phyloP scores from a whole-genome alignment of 2,113 vertebrate species.

The Thalassarche chlororhynchos region DNA sequence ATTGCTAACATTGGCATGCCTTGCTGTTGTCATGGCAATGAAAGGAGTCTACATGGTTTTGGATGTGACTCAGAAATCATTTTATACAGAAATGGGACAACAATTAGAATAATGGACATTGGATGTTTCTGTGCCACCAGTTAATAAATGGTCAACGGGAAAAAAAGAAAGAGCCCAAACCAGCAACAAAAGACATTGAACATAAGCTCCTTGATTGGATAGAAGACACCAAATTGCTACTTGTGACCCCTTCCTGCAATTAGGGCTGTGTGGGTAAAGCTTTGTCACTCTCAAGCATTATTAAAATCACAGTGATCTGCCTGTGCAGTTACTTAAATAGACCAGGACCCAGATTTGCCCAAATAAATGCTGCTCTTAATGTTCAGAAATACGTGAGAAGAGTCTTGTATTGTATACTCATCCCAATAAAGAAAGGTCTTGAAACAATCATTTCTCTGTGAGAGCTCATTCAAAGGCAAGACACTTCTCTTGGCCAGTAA shows the following conservation, averaged over 20 bases:
- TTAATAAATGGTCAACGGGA: not conserved
- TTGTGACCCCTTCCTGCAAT: not conserved
- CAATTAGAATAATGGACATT: not conserved
- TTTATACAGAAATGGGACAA: not conserved
- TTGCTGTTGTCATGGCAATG: constrained; percentile 55
- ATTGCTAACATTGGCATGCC: not conserved
- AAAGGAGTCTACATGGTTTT: not conserved
- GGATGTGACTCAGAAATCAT: constrained; percentile 12
- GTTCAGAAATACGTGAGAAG: not conserved
- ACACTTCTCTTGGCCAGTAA: not conserved
- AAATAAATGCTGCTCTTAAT: not conserved
- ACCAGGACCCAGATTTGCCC: not conserved
- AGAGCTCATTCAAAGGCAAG: not conserved
- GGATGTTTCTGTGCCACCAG: not conserved
- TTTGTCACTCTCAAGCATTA: not conserved
- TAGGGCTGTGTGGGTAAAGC: not conserved
- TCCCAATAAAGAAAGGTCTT: not conserved
- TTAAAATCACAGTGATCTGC: not conserved
- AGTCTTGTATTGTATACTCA: not conserved
- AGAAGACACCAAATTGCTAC: not conserved
- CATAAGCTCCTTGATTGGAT: not conserved
- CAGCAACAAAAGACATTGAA: not conserved
- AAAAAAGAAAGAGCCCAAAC: not conserved
- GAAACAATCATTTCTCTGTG: not conserved
- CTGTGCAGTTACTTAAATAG: not conserved